These are phyloP conservation scores for Mus minutoides DNA, from an alignment of 2,797 vertebrate species.

Conservation along the genomic window DNA sequence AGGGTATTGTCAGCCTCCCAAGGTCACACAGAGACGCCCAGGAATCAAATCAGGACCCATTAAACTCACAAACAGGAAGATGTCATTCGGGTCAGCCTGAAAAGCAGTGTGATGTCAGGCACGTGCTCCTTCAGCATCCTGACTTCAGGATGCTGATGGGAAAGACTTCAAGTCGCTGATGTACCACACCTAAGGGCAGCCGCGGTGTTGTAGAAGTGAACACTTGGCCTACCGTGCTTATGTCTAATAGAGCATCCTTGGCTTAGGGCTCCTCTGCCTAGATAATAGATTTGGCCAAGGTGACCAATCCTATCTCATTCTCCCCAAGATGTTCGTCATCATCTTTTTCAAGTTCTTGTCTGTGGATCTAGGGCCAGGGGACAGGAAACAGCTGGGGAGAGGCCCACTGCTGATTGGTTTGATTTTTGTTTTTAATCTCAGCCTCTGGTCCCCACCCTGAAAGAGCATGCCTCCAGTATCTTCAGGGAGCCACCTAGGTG, in stretches of 20 bases:
- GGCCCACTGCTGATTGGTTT: not conserved
- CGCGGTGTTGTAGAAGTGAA: rapidly evolving
- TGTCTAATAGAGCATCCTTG: not conserved
- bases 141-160: not conserved
- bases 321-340: not conserved
- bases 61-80: conserved; percentile 58
- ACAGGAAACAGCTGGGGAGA: not conserved
- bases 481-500: conserved; percentile 36
- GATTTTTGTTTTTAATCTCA: not conserved
- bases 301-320: not conserved
- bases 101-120: rapidly evolving
- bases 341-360: not conserved
- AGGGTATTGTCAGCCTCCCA: not conserved
- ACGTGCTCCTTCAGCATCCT: not conserved
- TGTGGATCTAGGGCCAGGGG: not conserved
- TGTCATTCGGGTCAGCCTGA: not conserved
- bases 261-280: rapidly evolving
- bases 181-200: not conserved
- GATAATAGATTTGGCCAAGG: not conserved
- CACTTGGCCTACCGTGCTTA: rapidly evolving
- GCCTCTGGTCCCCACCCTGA: conserved; percentile 38
- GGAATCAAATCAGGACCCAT: conserved; percentile 8
- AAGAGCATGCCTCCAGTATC: not conserved
- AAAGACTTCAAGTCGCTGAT: not conserved
- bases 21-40: not conserved